Conservation (phyloP, 2,113 vertebrate species). For the Stegastes partitus region DNA sequence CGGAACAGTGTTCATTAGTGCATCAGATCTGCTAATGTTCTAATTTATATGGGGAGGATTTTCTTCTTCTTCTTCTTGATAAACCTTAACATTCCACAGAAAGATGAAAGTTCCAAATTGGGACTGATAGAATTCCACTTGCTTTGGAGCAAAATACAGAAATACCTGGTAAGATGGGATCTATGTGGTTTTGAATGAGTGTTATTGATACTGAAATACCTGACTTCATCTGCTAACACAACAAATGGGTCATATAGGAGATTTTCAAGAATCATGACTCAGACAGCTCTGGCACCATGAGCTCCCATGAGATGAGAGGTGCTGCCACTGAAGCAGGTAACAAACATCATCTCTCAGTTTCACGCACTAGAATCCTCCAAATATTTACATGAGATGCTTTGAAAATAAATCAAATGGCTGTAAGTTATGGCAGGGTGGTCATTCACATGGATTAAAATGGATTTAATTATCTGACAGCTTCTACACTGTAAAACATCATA, state of each 20-base stretch:
- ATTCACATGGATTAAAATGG: too few relatives aligned
- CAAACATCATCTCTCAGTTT: not conserved
- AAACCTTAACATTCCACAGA: constrained; percentile 73
- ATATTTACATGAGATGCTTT: too few relatives aligned
- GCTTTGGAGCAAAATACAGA: constrained; percentile 84
- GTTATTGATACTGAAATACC: not conserved
- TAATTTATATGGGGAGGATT: not conserved
- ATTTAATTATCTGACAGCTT: too few relatives aligned
- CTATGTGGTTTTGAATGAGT: not conserved
- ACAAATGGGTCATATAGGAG: constrained; percentile 40
- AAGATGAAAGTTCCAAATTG: constrained; percentile 79
- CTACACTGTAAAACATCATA: too few relatives aligned
- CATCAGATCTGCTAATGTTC: not conserved
- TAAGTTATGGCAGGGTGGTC: too few relatives aligned
- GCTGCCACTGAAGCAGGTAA: constrained; percentile 75
- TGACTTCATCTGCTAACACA: not conserved
- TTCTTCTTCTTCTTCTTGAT: not conserved
- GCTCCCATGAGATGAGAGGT: constrained; percentile 75
- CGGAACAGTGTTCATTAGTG: not conserved
- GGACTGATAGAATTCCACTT: constrained; percentile 80
- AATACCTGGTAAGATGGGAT: constrained; percentile 76
- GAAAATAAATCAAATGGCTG: too few relatives aligned
- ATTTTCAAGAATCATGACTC: constrained; percentile 72
- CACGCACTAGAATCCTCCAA: too few relatives aligned
- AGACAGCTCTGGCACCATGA: constrained; percentile 79